These are phyloP conservation scores for Lota lota DNA, from an alignment of 2,113 vertebrate genomes.

Conservation along the genomic window DNA sequence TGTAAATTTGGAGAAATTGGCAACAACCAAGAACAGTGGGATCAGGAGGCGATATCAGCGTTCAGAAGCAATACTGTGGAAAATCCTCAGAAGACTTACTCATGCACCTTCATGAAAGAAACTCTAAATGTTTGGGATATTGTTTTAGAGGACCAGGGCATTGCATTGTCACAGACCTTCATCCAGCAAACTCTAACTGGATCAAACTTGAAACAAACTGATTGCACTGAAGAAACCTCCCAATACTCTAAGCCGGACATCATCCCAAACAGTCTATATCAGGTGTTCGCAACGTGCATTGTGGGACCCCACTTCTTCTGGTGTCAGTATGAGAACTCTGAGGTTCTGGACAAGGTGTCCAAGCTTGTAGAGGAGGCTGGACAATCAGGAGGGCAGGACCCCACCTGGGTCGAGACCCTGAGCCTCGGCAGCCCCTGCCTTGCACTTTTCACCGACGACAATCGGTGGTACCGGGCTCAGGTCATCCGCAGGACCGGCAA, in stretches of 20 bases:
- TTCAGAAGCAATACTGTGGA: slow-evolving; percentile 68
- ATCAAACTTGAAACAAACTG: background rate
- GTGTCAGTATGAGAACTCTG: slow-evolving; percentile 72
- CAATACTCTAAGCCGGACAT: slow-evolving; percentile 62
- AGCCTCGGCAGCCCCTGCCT: slow-evolving; percentile 73
- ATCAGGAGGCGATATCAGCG: slow-evolving; percentile 4
- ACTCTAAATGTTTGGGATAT: slow-evolving; percentile 69
- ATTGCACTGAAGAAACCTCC: slow-evolving; percentile 13
- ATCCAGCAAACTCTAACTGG: slow-evolving; percentile 24
- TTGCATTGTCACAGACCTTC: slow-evolving; percentile 58
- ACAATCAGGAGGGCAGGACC: slow-evolving; percentile 24
- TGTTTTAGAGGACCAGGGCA: slow-evolving; percentile 61
- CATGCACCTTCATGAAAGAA: slow-evolving; percentile 75
- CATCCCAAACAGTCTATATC: slow-evolving; percentile 57
- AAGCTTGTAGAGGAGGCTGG: slow-evolving; percentile 64
- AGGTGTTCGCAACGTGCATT: slow-evolving; percentile 70
- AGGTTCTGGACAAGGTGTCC: slow-evolving; percentile 65
- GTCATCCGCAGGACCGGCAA: slow-evolving; percentile 51
- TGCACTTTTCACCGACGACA: slow-evolving; percentile 74
- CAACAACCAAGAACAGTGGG: slow-evolving; percentile 4
- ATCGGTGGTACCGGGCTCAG: slow-evolving; percentile 78
- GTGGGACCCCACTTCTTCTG: slow-evolving; percentile 80
- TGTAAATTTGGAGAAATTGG: slow-evolving; percentile 61
- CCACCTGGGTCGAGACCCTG: slow-evolving; percentile 30
- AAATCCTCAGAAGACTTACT: slow-evolving; percentile 50